Evolutionary conservation across 2,888 invertebrate species (phyloP).

Genomic region (Stomorhina lunata): DNA sequence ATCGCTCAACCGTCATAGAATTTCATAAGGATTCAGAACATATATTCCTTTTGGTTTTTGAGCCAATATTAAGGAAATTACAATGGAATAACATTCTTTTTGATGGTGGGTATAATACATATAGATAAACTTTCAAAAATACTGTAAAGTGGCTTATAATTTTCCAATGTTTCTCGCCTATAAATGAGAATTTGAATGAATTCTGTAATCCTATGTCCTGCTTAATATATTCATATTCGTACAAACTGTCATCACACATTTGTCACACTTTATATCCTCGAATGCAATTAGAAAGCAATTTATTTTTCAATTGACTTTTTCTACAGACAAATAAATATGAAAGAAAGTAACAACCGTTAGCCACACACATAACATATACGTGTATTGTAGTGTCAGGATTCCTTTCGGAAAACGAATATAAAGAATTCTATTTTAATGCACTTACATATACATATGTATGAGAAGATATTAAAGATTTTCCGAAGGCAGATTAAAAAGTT

Average conservation of each 20-base stretch:
- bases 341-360: constrained; percentile 34
- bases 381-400: no score
- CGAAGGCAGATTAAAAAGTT: neutral
- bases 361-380: constrained; percentile 30
- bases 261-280: constrained; percentile 61
- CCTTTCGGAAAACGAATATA: constrained; percentile 1
- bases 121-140: neutral
- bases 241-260: constrained; percentile 12
- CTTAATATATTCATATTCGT: constrained; percentile 22
- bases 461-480: neutral
- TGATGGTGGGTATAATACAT: neutral
- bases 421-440: constrained; percentile 2
- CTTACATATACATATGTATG: neutral
- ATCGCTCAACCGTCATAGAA: no score
- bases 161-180: no score
- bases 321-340: constrained; percentile 42
- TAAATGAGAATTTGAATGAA: no score
- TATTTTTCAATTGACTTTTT: constrained; percentile 64
- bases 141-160: neutral
- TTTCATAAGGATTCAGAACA: no score
- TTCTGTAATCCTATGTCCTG: neutral
- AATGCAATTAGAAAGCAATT: constrained; percentile 69
- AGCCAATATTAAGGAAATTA: no score
- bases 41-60: no score
- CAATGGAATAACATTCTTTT: no score